Evolutionary conservation across 2,113 vertebrate genomes (phyloP), one percentile per base, ranked within the genome.

Genomic region (Stercorarius parasiticus): DNA sequence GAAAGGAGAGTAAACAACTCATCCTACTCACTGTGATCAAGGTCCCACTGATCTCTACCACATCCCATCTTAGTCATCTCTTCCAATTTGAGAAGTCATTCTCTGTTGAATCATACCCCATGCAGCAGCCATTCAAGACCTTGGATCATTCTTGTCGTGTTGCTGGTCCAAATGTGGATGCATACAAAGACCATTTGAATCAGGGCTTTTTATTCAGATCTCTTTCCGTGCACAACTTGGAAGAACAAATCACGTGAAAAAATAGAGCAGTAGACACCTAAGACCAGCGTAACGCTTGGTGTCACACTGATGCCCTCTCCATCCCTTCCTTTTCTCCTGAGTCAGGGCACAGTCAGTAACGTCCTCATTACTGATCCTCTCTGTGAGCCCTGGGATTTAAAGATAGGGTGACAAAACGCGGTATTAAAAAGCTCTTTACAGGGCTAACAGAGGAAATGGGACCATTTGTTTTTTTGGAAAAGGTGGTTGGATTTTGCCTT

Each of bases 271-370:
- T 21, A 70, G 27, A 27, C 4, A 7, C 13, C 15, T 32, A 65
- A 77, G 29, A 42, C 21, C 9, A 61, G 40, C 21, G 71, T 32
- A 84, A 79, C 64, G 11, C 11, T 80, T 94, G 42, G 45, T 69
- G 82, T 92, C 61, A 40, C 23, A 7, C 17, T 49, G 65, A 34
- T 64, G 11, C 4, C 12, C 7, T 80, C n/a, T n/a, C 20, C 21
- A 55, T 13, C 13, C 32, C 18, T 42, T 81, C 36, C n/a, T 70
- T 49, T 80, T 50, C 36, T 62, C 4, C 2, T 50, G 30, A 83
- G 6, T 27, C 27, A 82, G 13, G n/a, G 6, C 15, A 53, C 2
- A 4, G 43, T n/a, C 36, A 47, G 20, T 2, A 3, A 36, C 1
- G 3, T 78, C 15, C 52, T 82, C 2, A 0, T 55, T 50, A 20